These are phyloP conservation scores for Siniperca obscura DNA, from an alignment of 2,797 vertebrate genomes.

Conservation along the genomic window DNA sequence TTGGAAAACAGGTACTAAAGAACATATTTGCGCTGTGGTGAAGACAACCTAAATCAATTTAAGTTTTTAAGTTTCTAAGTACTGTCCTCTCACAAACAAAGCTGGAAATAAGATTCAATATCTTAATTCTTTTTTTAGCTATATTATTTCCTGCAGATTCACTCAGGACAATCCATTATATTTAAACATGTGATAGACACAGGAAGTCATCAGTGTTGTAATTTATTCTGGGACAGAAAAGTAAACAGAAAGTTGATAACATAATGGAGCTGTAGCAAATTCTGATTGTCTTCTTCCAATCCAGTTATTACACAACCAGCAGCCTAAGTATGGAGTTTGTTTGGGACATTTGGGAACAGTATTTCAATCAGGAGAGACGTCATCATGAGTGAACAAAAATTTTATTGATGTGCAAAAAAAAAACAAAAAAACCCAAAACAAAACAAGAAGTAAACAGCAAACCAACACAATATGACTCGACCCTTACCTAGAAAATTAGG, in stretches of 20 bases:
- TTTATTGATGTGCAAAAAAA: too few relatives aligned
- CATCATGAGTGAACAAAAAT: too few relatives aligned
- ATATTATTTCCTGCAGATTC: background rate
- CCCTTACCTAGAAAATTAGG: too few relatives aligned
- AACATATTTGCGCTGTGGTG: background rate
- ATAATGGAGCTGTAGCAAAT: background rate
- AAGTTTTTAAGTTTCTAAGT: background rate
- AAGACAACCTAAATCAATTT: background rate
- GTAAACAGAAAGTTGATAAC: background rate
- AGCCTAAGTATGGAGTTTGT: background rate
- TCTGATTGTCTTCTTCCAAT: background rate
- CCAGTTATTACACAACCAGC: background rate
- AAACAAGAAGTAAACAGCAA: too few relatives aligned
- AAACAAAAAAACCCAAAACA: too few relatives aligned
- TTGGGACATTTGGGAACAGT: background rate
- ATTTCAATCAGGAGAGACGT: too few relatives aligned
- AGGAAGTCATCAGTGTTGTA: background rate
- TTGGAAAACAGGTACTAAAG: background rate
- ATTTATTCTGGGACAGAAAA: background rate
- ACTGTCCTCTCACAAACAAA: background rate
- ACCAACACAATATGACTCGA: too few relatives aligned
- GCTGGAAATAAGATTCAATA: background rate
- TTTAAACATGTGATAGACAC: background rate
- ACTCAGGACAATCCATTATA: background rate
- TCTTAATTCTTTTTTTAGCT: background rate